A percentile compares a stretch with the other conserved stretches of the same genome.
Evolutionary conservation across 2,113 vertebrate species (phyloP).

Genomic region (Pungitius pungitius): DNA sequence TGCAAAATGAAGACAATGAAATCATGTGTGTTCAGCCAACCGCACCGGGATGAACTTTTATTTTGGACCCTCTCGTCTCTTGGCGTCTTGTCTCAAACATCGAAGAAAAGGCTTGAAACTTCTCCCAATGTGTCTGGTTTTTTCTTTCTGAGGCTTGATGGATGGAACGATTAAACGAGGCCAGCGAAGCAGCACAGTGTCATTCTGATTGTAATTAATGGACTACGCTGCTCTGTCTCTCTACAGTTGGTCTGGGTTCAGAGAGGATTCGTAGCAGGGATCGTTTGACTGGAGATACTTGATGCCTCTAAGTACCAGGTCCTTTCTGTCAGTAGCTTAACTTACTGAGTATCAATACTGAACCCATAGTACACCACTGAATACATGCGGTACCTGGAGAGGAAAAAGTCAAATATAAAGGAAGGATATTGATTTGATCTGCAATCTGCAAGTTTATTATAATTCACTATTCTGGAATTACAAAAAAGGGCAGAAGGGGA

Average conservation of each 20-base stretch:
- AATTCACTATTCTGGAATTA: neutral
- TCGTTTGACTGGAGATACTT: neutral
- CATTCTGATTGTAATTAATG: slow-evolving; percentile 14
- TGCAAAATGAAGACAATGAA: too few species aligned
- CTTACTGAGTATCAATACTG: neutral
- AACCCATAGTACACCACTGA: neutral
- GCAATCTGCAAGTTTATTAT: neutral
- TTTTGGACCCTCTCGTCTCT: too few species aligned
- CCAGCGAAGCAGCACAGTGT: slow-evolving; percentile 20
- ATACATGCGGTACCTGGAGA: neutral
- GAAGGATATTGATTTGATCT: neutral
- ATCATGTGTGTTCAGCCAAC: neutral
- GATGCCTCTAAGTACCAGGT: too few species aligned
- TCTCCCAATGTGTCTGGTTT: neutral
- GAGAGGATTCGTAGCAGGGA: neutral
- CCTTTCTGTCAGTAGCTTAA: neutral
- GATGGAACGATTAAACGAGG: too few species aligned
- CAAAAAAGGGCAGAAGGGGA: slow-evolving; percentile 15
- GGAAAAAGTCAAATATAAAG: neutral
- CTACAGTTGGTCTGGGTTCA: neutral
- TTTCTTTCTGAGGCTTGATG: too few species aligned
- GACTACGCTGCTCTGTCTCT: too few species aligned
- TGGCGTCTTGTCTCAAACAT: slow-evolving; percentile 1
- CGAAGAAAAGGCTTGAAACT: slow-evolving; percentile 4
- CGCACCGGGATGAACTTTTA: neutral